Conservation (phyloP, 1,140 invertebrate genomes). For the Pristionchus pacificus region DNA sequence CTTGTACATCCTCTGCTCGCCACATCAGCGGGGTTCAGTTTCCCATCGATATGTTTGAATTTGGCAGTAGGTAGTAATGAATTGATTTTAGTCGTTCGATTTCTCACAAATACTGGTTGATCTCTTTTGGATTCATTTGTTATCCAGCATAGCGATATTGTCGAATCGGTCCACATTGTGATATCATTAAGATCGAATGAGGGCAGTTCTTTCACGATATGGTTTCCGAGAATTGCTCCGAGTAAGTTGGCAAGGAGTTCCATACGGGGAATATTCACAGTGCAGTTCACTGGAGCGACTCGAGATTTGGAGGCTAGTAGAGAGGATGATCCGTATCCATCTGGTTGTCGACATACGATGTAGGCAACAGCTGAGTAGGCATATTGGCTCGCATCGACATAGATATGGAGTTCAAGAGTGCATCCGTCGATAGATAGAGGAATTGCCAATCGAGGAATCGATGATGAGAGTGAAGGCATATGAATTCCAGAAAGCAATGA, state of each 20-base stretch:
- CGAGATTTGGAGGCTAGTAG: neutral
- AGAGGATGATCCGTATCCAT: neutral
- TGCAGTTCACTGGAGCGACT: neutral
- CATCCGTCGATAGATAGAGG: neutral
- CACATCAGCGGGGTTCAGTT: constrained; percentile 9
- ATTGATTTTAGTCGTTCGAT: neutral
- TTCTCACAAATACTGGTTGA: neutral
- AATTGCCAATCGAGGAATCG: neutral
- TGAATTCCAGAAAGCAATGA: neutral
- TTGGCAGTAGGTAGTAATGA: neutral
- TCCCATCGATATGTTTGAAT: neutral
- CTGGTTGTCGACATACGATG: neutral
- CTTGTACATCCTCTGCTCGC: neutral
- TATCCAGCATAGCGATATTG: neutral
- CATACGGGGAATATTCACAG: constrained; percentile 1
- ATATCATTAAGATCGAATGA: neutral
- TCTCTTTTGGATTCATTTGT: neutral
- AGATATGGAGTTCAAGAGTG: neutral
- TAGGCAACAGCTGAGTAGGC: neutral
- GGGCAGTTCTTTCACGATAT: neutral
- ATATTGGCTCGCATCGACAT: neutral
- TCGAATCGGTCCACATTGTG: constrained; percentile 1
- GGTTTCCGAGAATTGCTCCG: neutral
- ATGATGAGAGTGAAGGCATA: neutral
- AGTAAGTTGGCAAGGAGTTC: neutral